Evolutionary conservation across 53 echinoderm and acorn worm species (phyloP).

Genomic region (Temnopleurus reevesii): DNA sequence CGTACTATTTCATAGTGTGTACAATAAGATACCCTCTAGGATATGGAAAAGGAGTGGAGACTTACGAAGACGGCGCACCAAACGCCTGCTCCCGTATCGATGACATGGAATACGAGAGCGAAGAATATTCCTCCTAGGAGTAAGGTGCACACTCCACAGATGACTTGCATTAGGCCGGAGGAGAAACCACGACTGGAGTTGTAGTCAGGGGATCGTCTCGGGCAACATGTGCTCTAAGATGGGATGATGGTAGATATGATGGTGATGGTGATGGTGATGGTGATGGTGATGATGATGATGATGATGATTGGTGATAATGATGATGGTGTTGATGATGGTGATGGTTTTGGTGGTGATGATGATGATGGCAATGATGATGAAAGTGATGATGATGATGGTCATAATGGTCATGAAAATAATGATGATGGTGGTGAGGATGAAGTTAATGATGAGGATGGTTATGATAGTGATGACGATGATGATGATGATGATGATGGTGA

Average conservation of each 20-base stretch:
- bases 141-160: not conserved
- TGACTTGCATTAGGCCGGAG: not conserved
- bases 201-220: not conserved
- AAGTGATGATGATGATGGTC: not conserved
- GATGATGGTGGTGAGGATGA: too few relatives aligned
- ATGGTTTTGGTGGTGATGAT: not conserved
- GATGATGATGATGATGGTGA: not conserved
- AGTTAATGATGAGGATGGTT: too few relatives aligned
- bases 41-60: not conserved
- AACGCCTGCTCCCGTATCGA: not conserved
- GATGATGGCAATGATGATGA: not conserved
- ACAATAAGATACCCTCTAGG: not conserved
- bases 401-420: not conserved
- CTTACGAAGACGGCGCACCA: conserved; percentile 11
- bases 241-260: not conserved
- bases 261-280: not conserved
- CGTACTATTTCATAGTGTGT: not conserved
- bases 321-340: not conserved
- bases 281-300: not conserved
- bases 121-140: not conserved
- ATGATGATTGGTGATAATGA: not conserved
- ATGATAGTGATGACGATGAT: not conserved
- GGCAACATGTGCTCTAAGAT: not conserved
- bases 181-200: not conserved
- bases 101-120: not conserved